Percentiles rank a stretch among this genome's conserved stretches.
Conservation (phyloP, 2,888 invertebrate species). For the Drosophila nigricruria region DNA sequence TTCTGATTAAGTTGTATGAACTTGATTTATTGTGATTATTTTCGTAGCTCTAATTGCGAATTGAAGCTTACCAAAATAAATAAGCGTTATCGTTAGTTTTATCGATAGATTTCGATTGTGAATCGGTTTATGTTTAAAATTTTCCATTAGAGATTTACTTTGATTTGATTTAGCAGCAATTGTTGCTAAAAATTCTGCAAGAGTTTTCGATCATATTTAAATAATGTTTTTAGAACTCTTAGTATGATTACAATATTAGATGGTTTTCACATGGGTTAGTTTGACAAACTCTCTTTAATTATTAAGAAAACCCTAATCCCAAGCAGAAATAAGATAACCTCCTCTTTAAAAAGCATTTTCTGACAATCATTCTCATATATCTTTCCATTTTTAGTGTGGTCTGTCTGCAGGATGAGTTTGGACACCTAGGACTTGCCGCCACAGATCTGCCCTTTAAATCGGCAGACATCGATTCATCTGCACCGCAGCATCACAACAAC, state of each 20-base stretch:
- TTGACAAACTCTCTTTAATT: not conserved
- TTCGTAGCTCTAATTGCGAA: conserved; percentile 6
- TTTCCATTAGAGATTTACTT: not conserved
- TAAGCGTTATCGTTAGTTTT: not conserved
- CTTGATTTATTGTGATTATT: conserved; percentile 40
- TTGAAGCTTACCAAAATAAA: conserved; percentile 6
- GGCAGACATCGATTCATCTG: conserved; percentile 60
- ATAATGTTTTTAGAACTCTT: not conserved
- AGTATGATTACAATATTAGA: not conserved
- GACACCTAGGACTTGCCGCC: conserved; percentile 85
- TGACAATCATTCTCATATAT: not conserved
- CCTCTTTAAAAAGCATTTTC: not conserved
- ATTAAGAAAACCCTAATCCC: not conserved
- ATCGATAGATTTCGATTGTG: conserved; percentile 1
- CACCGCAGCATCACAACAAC: conserved; percentile 68
- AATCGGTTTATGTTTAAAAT: not conserved
- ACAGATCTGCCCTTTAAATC: conserved; percentile 83
- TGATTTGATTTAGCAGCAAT: not conserved
- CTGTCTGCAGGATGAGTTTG: conserved; percentile 88
- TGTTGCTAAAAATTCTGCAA: too few relatives aligned
- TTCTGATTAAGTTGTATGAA: conserved; percentile 21
- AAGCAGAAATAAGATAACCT: fast-evolving
- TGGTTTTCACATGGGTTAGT: not conserved
- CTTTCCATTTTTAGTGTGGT: conserved; percentile 86
- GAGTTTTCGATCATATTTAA: not conserved